phyloP scores from a whole-genome alignment of 23 tunicate genomes.

The Botrylloides violaceus region DNA sequence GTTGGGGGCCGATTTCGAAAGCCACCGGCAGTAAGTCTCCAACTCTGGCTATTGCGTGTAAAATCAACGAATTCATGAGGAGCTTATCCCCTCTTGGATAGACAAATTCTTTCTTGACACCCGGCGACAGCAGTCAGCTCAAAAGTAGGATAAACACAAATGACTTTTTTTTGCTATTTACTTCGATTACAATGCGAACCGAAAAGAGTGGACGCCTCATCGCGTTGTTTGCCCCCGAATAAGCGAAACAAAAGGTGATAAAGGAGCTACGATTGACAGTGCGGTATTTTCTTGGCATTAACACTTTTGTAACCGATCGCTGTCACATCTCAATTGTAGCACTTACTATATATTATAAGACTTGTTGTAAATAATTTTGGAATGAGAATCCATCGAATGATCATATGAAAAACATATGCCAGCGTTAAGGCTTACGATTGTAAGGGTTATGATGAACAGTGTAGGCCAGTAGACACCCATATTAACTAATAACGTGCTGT shows the following conservation, averaged over 20 bases:
- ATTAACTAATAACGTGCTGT: no score
- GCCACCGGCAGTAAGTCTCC: background rate
- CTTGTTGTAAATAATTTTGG: no score
- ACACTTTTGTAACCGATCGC: background rate
- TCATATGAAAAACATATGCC: no score
- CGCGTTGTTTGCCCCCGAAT: background rate
- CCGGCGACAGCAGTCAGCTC: conserved; percentile 25
- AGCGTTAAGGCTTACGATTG: no score
- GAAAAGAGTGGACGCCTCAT: background rate
- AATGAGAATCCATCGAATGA: no score
- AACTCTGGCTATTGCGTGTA: conserved; percentile 11
- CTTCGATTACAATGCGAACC: background rate
- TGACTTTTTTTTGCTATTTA: conserved; percentile 1
- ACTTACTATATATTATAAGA: no score
- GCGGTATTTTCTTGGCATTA: background rate
- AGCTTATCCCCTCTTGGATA: conserved; percentile 15
- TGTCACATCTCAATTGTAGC: no score
- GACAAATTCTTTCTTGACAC: conserved; percentile 17
- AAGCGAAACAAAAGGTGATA: conserved; percentile 1
- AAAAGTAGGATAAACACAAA: conserved; percentile 7
- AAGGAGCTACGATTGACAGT: background rate
- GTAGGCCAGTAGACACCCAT: no score
- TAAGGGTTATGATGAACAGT: no score
- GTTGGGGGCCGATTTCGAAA: background rate
- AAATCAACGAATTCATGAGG: background rate